Conservation (phyloP, 2,113 vertebrate genomes). For the Aegypius monachus region DNA sequence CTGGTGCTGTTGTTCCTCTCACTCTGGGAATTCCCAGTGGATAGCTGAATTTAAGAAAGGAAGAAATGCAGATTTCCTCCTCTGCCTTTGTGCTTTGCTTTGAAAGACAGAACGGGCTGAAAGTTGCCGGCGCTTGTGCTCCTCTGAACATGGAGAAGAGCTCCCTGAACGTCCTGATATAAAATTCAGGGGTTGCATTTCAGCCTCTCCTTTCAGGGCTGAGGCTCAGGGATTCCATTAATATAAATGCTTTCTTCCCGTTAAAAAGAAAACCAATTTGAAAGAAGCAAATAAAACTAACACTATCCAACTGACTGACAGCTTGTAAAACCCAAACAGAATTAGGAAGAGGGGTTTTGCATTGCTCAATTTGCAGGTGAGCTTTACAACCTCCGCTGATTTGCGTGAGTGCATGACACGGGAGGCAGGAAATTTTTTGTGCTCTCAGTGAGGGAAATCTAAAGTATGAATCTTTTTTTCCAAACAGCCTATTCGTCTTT, state of each 20-base stretch:
- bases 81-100: conserved; percentile 6
- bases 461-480: fast-evolving
- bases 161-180: neutral
- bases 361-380: neutral
- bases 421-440: neutral
- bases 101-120: neutral
- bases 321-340: conserved; percentile 21
- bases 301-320: neutral
- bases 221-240: conserved; percentile 11
- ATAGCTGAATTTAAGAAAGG: neutral
- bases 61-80: neutral
- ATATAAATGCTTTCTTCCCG: conserved; percentile 9
- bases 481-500: neutral
- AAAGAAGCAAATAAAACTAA: conserved; percentile 48
- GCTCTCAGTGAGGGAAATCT: neutral
- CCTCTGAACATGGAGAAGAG: neutral
- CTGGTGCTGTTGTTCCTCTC: neutral
- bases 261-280: conserved; percentile 61
- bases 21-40: neutral
- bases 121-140: neutral
- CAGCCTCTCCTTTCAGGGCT: conserved; percentile 5
- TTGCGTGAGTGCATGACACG: neutral
- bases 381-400: neutral
- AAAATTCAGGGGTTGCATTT: conserved; percentile 8
- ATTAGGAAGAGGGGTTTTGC: neutral